Evolutionary conservation across 2,113 vertebrate genomes (phyloP), one percentile per base, ranked within the genome.

Genomic region (Lagopus leucura): DNA sequence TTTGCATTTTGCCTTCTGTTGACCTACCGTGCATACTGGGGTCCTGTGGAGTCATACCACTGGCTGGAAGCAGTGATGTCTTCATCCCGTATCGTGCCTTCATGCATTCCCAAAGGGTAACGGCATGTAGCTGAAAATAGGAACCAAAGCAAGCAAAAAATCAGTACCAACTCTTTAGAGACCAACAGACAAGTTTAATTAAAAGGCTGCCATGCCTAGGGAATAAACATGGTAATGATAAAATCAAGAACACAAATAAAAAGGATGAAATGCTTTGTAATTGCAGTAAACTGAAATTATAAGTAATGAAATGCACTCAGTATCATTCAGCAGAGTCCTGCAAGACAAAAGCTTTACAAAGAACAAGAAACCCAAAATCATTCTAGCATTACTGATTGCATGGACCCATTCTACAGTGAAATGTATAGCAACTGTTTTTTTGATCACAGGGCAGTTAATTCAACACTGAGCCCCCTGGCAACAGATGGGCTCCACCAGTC

Each of bases 41-140:
- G 98, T 57, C 98, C 98, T 1, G 98, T 99, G 71, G 98, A 98
- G 79, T 98, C 97, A 2, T 99, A 98, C 98, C 98, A 99, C 95
- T 98, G 98, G 93, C 98, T 99, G 94, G 98, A 99, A 3, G 98
- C 98, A 30, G 98, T 98, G 97, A 99, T 98, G 96, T 98, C 98
- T 86, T 98, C 96, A 22, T 99, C 98, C 65, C 94, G 93, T 81
- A 99, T 99, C 8, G 98, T 98, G 7, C 98, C 97, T 87, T 99
- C 98, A 43, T 99, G 98, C 98, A 99, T 98, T 25, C 98, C 98
- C 96, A 99, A 88, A 43, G 98, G 97, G 88, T 98, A 99, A 69
- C 98, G 98, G 78, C 98, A 99, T 63, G 98, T 98, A 34, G 95
- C 98, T 99, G 97, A 6, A 61, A 6, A n/a, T 0, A 8, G 64